Base-by-base conservation (phyloP, 2,797 vertebrate species). In the Podarcis lilfordi region DNA sequence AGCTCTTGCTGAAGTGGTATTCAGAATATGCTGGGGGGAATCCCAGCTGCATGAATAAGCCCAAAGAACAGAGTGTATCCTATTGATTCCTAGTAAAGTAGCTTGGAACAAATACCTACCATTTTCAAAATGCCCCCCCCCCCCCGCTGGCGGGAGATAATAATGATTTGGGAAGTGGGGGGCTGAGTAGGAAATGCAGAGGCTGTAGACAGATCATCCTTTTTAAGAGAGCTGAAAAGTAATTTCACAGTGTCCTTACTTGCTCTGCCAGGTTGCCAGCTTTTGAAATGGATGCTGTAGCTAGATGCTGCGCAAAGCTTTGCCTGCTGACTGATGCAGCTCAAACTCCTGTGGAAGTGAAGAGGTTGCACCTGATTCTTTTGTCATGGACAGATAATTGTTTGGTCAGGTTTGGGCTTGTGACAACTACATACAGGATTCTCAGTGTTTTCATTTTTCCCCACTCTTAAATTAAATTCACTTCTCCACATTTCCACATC, bases 1-100 rank as follows among this genome's bases (percentile, higher is more conserved):
- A 32, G n/a, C 5, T 23, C 23, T 37, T 75, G 71, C 71, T 55
- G 68, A 68, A 68, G 29, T 32, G 59, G 8, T 77, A 27, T 32
- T 77, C 74, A 69, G 10, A 71, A 59, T 69, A 7, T 69, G 5
- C 43, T 40, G 17, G 61, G 25, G 21, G 2, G 43, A 83, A 55
- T 37, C 45, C 29, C 43, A 55, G 45, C 9, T 69, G 74, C 11
- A 9, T 35, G 69, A 55, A 88, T 59, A 78, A 29, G 55, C 45
- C 37, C 78, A n/a, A 37, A 78, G 50, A 83, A 78, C 19, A 21
- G 17, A 55, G n/a, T 27, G 40, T 23, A 40, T 35, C 8, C 25
- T 83, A 88, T 78, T 69, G 74, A 88, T 77, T 69, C 32, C 43
- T 78, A 23, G 32, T 50, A 83, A 76, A 37, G 32, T 55, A 40